Evolutionary conservation across 2,888 invertebrate genomes (phyloP).

Genomic region (Agrenia bidenticulata): DNA sequence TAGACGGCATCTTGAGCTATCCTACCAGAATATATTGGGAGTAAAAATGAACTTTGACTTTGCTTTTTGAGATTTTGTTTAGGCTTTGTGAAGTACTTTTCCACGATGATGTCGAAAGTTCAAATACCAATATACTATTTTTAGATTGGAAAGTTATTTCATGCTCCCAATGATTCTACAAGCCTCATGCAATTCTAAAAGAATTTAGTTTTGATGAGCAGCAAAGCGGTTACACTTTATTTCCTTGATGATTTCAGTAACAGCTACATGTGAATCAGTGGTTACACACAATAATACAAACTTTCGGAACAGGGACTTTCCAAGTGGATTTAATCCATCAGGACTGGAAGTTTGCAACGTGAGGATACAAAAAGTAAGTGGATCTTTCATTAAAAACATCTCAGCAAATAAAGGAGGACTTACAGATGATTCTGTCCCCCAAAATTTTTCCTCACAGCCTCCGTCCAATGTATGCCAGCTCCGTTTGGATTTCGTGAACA

Average conservation of each 20-base stretch:
- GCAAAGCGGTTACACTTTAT: too few species aligned
- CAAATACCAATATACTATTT: too few species aligned
- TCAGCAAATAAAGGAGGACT: constrained; percentile 9
- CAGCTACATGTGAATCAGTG: constrained; percentile 45
- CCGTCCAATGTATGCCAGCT: constrained; percentile 46
- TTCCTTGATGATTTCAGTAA: constrained; percentile 25
- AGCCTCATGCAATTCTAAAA: too few species aligned
- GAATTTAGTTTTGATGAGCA: too few species aligned
- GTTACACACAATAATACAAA: constrained; percentile 46
- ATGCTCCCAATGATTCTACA: too few species aligned
- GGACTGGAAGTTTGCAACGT: constrained; percentile 50
- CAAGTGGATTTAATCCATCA: constrained; percentile 37
- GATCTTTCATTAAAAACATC: not conserved
- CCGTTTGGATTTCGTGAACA: constrained; percentile 40
- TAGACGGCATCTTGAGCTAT: too few species aligned
- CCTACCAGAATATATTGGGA: too few species aligned
- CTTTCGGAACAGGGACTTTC: constrained; percentile 43
- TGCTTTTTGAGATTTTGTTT: too few species aligned
- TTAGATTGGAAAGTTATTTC: too few species aligned
- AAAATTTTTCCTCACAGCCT: constrained; percentile 24
- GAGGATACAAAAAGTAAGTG: constrained; percentile 44
- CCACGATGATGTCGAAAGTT: too few species aligned
- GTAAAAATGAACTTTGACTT: too few species aligned
- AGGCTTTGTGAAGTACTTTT: too few species aligned
- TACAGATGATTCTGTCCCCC: not conserved